These are phyloP conservation scores for Eira barbara DNA, from an alignment of 2,113 vertebrate species.

Conservation along the genomic window DNA sequence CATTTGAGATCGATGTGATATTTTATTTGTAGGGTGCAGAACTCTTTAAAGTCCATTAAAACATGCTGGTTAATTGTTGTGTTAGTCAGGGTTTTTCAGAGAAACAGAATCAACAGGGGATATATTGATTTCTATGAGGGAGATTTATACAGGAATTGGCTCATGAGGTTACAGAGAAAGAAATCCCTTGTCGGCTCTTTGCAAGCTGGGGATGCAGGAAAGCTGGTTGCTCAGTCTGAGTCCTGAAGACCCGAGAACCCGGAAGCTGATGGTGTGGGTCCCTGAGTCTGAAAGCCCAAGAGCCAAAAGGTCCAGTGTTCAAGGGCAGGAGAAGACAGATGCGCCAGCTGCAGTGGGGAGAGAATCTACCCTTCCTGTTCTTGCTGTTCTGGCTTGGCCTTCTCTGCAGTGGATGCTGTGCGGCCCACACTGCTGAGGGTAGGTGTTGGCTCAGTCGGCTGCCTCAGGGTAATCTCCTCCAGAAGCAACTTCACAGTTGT, in stretches of 20 bases:
- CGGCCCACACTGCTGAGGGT: fast-evolving
- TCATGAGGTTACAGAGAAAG: neutral
- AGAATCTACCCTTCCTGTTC: no score
- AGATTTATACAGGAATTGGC: neutral
- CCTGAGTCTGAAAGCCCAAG: neutral
- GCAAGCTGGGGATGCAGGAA: neutral
- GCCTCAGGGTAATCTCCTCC: neutral
- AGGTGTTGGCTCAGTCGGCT: neutral
- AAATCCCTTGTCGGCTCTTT: neutral
- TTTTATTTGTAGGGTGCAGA: neutral
- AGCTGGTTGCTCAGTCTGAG: no score
- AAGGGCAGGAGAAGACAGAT: neutral
- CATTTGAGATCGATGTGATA: neutral
- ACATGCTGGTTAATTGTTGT: no score
- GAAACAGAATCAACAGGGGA: neutral
- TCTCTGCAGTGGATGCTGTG: no score
- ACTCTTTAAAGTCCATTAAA: neutral
- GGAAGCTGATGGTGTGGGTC: neutral
- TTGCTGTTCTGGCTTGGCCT: neutral
- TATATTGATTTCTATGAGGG: neutral
- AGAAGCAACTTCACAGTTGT: neutral
- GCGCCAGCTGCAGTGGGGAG: neutral
- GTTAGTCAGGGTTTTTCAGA: neutral
- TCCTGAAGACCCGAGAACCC: neutral
- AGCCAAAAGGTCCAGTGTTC: neutral